Percentiles rank a stretch among this genome's conserved stretches.
Evolutionary conservation across 2,888 invertebrate genomes (phyloP).

Genomic region (Dasysyrphus albostriatus): DNA sequence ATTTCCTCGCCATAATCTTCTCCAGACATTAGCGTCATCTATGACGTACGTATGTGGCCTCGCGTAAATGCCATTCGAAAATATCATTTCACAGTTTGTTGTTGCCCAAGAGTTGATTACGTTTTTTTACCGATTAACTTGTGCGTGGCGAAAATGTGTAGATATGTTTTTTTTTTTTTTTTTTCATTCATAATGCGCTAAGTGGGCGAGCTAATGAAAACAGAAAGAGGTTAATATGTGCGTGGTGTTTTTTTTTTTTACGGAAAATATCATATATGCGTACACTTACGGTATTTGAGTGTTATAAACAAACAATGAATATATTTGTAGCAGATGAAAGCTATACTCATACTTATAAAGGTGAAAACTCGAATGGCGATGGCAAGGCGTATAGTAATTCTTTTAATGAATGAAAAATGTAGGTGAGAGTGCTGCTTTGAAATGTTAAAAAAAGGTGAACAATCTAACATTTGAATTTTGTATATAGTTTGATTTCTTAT

Average conservation of each 20-base stretch:
- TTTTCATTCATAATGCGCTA: slow-evolving; percentile 58
- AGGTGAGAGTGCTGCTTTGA: neutral
- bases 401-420: slow-evolving; percentile 7
- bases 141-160: slow-evolving; percentile 53
- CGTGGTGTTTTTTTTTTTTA: neutral
- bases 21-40: slow-evolving; percentile 55
- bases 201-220: slow-evolving; percentile 55
- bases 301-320: slow-evolving; percentile 26
- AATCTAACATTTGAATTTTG: neutral
- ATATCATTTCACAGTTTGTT: slow-evolving; percentile 27
- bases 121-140: slow-evolving; percentile 20
- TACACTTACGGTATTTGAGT: slow-evolving; percentile 18
- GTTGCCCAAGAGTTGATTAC: slow-evolving; percentile 34
- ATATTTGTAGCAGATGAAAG: slow-evolving; percentile 5
- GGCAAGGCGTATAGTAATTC: neutral
- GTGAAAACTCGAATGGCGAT: neutral
- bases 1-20: slow-evolving; percentile 57
- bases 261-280: neutral
- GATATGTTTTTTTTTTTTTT: too few relatives aligned
- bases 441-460: neutral
- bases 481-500: too few relatives aligned
- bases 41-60: slow-evolving; percentile 59
- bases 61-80: slow-evolving; percentile 32
- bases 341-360: neutral
- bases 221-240: slow-evolving; percentile 30